A percentile compares a stretch with the other conserved stretches of the same genome.
Evolutionary conservation across 2,888 invertebrate genomes (phyloP).

Genomic region (Volucella inanis): DNA sequence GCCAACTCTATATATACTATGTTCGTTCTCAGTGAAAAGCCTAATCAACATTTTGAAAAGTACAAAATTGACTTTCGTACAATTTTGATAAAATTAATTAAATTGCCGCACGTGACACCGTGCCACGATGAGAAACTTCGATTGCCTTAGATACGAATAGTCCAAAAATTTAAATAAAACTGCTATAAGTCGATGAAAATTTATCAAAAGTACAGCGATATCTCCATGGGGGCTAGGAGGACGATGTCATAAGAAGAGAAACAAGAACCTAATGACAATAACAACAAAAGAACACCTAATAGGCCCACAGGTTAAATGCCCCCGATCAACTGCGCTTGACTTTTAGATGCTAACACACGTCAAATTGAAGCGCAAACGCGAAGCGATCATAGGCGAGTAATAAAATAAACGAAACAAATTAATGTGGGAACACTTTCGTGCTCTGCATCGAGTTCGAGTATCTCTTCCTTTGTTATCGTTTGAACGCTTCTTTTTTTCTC

Average conservation of each 20-base stretch:
- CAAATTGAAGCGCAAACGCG: slow-evolving; percentile 63
- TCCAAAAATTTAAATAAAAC: background rate
- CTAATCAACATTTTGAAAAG: too few species aligned
- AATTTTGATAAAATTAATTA: too few species aligned
- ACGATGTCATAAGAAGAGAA: background rate
- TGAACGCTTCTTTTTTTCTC: slow-evolving; percentile 32
- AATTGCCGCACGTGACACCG: too few species aligned
- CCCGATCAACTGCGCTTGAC: slow-evolving; percentile 42
- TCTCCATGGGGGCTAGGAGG: too few species aligned
- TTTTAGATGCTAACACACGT: slow-evolving; percentile 58
- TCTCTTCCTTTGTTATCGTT: slow-evolving; percentile 64
- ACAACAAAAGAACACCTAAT: slow-evolving; percentile 48
- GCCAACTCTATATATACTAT: too few species aligned
- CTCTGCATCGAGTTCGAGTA: slow-evolving; percentile 19
- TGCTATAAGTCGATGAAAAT: background rate
- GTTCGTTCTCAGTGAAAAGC: too few species aligned
- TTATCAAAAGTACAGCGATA: background rate
- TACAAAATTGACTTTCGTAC: too few species aligned
- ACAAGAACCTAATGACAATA: slow-evolving; percentile 25
- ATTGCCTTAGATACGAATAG: too few species aligned
- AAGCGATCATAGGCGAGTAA: slow-evolving; percentile 61
- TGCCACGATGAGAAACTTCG: too few species aligned
- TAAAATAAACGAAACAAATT: slow-evolving; percentile 66
- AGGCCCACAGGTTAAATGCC: slow-evolving; percentile 47
- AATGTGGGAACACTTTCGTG: slow-evolving; percentile 69